phyloP scores from a whole-genome alignment of 92 coral and sea anemone genomes.

The Montipora capitata region DNA sequence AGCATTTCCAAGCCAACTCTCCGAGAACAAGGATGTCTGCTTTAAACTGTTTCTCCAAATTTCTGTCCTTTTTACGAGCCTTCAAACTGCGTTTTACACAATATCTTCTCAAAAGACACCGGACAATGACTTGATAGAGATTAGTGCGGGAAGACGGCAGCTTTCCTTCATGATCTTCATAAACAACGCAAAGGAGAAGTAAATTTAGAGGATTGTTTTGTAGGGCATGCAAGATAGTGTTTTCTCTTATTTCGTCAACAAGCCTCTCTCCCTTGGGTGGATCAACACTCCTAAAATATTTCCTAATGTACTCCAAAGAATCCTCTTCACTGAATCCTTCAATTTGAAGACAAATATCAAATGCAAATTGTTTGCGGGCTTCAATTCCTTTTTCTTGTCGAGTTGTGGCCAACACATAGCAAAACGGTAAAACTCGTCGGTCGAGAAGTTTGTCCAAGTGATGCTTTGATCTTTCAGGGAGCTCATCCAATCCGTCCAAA shows the following conservation, averaged over 20 bases:
- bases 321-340: not conserved
- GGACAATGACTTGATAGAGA: not conserved
- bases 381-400: constrained; percentile 2
- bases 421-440: not conserved
- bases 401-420: not conserved
- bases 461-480: not conserved
- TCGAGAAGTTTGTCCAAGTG: not conserved
- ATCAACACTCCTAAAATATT: not conserved
- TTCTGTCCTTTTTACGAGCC: not conserved
- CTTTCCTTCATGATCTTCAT: not conserved
- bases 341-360: not conserved
- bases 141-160: not conserved
- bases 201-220: not conserved
- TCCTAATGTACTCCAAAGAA: not conserved
- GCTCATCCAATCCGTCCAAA: not conserved
- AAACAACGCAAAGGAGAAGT: not conserved
- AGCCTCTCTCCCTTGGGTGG: constrained; percentile 1
- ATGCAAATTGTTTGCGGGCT: not conserved
- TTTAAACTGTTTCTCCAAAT: not conserved
- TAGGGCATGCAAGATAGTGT: not conserved
- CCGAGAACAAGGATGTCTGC: not conserved
- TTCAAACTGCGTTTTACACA: not conserved
- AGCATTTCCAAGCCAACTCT: not conserved
- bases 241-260: not conserved
- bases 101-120: not conserved